These are phyloP conservation scores for Phainopepla nitens DNA, from an alignment of 2,113 vertebrate species.

Conservation along the genomic window DNA sequence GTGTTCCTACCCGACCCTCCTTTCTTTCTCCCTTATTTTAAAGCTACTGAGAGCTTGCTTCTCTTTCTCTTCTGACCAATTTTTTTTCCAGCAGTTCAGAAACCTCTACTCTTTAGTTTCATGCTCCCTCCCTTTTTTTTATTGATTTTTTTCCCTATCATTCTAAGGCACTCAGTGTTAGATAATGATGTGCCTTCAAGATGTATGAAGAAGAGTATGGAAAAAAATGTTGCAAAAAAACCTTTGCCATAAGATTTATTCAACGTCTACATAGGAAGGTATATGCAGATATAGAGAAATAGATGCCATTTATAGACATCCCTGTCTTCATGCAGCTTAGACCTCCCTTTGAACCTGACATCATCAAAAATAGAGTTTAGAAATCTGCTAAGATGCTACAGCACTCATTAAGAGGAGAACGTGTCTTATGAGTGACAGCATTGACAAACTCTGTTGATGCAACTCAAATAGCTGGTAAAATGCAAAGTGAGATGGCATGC, in stretches of 20 bases:
- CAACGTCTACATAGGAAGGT: accelerated
- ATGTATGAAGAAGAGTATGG: neutral
- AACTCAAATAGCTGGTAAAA: neutral
- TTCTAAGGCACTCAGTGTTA: neutral
- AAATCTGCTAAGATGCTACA: neutral
- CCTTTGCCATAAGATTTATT: neutral
- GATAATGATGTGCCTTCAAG: neutral
- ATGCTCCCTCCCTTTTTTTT: neutral
- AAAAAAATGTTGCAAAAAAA: neutral
- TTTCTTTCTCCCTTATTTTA: neutral
- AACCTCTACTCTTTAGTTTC: neutral
- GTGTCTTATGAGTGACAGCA: neutral
- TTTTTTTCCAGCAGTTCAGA: neutral
- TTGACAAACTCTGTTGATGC: neutral
- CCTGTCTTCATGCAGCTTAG: neutral
- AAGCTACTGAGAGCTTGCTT: neutral
- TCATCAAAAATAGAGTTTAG: neutral
- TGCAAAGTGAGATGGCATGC: neutral
- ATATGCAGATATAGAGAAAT: neutral
- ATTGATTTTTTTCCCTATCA: neutral
- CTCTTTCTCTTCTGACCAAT: neutral
- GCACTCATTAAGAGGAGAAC: neutral
- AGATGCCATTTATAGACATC: neutral
- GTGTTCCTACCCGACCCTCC: neutral
- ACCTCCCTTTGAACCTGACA: neutral